These are phyloP conservation scores for Archilochus colubris DNA, from an alignment of 2,113 vertebrate genomes.

Conservation along the genomic window DNA sequence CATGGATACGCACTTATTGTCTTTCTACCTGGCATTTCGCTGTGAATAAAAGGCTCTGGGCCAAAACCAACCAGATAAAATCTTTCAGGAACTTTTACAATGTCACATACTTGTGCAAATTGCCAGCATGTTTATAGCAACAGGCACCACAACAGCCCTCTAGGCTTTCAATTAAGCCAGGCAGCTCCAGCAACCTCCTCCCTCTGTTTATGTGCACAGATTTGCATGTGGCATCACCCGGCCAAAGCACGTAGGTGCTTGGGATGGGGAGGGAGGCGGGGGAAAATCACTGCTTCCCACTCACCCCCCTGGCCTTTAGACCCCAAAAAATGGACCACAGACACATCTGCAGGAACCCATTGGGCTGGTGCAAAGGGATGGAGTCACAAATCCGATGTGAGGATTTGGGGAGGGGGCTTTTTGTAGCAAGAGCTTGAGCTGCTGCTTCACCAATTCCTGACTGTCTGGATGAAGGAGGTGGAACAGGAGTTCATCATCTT, in stretches of 20 bases:
- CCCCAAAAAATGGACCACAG: accelerated
- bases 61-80: slow-evolving; percentile 87
- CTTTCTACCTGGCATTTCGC: slow-evolving; percentile 65
- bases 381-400: background rate
- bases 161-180: slow-evolving; percentile 67
- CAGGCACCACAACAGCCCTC: slow-evolving; percentile 88
- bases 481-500: background rate
- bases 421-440: background rate
- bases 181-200: slow-evolving; percentile 48
- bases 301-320: background rate
- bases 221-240: background rate
- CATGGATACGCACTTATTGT: slow-evolving; percentile 51
- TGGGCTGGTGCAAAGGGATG: no score
- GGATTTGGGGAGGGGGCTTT: background rate
- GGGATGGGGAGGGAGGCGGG: slow-evolving; percentile 31
- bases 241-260: slow-evolving; percentile 23
- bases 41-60: slow-evolving; percentile 72
- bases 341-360: background rate
- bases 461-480: background rate
- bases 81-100: slow-evolving; percentile 91
- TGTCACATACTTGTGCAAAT: slow-evolving; percentile 91
- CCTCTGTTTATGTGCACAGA: background rate
- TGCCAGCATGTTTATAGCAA: slow-evolving; percentile 95
- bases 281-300: background rate
- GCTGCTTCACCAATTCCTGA: background rate